These are phyloP conservation scores for Luffia ferchaultella DNA, from an alignment of 2,888 invertebrate species.

Conservation along the genomic window DNA sequence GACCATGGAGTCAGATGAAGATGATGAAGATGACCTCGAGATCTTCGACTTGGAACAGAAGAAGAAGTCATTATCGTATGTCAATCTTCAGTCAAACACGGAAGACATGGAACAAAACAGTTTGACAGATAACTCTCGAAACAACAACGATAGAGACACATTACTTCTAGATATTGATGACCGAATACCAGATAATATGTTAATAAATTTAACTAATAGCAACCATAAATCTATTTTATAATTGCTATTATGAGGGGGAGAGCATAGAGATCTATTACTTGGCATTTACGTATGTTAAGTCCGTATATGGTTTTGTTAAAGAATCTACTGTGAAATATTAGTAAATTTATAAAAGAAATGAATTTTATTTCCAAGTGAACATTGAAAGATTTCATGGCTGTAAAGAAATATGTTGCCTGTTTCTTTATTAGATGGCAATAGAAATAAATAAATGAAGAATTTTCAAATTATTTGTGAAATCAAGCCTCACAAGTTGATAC, in stretches of 20 bases:
- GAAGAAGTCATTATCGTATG: conserved; percentile 50
- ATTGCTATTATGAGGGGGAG: too few relatives aligned
- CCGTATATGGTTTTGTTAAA: too few relatives aligned
- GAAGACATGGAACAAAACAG: conserved; percentile 41
- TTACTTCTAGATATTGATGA: conserved; percentile 52
- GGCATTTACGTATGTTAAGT: neutral
- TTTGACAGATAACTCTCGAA: conserved; percentile 22
- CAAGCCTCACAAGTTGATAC: too few relatives aligned
- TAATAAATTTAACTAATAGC: conserved; percentile 50
- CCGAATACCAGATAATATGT: conserved; percentile 31
- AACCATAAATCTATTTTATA: conserved; percentile 52
- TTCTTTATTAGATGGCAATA: too few relatives aligned
- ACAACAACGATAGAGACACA: conserved; percentile 30
- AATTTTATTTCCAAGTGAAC: too few relatives aligned
- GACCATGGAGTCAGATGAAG: conserved; percentile 59
- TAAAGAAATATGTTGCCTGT: too few relatives aligned
- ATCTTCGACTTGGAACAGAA: conserved; percentile 57
- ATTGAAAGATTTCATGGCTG: too few relatives aligned
- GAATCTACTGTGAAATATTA: too few relatives aligned
- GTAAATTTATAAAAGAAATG: too few relatives aligned
- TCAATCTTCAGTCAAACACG: conserved; percentile 34
- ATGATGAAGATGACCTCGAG: conserved; percentile 52
- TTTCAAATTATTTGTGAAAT: too few relatives aligned
- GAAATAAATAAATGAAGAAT: too few relatives aligned
- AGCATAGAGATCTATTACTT: too few relatives aligned